phyloP scores from a whole-genome alignment of 2,888 invertebrate genomes.

The Pheosia tremula region DNA sequence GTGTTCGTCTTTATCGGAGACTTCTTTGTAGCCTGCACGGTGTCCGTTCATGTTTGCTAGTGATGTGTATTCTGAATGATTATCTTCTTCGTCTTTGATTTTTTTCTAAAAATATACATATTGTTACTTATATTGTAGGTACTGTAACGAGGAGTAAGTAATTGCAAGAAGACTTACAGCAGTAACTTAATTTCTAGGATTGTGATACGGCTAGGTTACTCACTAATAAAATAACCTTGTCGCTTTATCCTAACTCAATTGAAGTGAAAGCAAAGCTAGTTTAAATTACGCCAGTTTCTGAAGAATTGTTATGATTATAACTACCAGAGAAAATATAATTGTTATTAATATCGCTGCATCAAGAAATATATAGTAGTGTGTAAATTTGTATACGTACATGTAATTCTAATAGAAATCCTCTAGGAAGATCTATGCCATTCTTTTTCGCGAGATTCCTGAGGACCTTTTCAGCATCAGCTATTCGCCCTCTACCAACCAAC shows the following conservation, averaged over 20 bases:
- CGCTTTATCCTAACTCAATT: no score
- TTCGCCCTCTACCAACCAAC: constrained; percentile 86
- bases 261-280: no score
- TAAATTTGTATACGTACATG: constrained; percentile 70
- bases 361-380: not conserved
- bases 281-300: no score
- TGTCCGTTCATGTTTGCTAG: constrained; percentile 61
- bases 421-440: constrained; percentile 83
- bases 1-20: constrained; percentile 51
- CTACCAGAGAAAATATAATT: no score
- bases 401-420: constrained; percentile 85
- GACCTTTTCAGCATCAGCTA: constrained; percentile 87
- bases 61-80: constrained; percentile 54
- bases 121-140: not conserved
- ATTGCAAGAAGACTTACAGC: no score
- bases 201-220: no score
- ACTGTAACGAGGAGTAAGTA: no score
- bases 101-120: constrained; percentile 58
- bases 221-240: no score
- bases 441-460: constrained; percentile 85
- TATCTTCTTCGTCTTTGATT: constrained; percentile 63
- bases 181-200: no score
- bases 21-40: constrained; percentile 36
- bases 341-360: no score
- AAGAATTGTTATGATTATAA: no score